Evolutionary conservation across 2,888 invertebrate species (phyloP), one percentile per base, ranked within the genome.

Genomic region (Acleris laterana): DNA sequence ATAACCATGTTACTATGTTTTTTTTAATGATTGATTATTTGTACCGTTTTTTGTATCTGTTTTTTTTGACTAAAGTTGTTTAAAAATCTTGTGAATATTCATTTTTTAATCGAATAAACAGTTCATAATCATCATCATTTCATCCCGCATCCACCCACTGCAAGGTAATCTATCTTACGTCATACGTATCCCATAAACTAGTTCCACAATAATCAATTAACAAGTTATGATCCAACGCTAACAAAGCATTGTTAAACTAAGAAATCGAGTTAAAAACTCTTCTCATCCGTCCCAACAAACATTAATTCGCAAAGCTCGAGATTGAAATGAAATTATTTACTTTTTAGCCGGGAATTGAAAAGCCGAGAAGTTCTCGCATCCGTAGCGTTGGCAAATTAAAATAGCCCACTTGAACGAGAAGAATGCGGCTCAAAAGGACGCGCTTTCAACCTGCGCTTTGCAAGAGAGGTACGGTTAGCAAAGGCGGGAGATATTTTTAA

Each of bases 281-380:
- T 20, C 32, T 44, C 69, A 68, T 72, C 68, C 69, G 68, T 63
- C 63, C 56, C 51, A 28, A 60, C 62, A 60, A 70, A 65, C 64
- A 74, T 77, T 73, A 72, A 69, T 72, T 63, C 63, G 51, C 59
- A 55, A 49, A 61, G 66, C 63, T 58, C 56, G 63, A 50, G 28
- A 72, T 70, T 69, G 68, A 75, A 77, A 77, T 72, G 72, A 70
- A 71, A 74, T 76, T 78, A 69, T 73, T 73, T 74, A 67, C 63
- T 68, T 64, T 74, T 72, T 44, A 52, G 60, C 50, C 69, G 66
- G 72, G 72, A 74, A 68, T 62, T 28, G 49, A 44, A 60, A 55
- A 60, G 17, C 66, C 51, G 42, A 48, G 60, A 28, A 59, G 32
- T 56, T 56, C 16, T 46, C 17, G 46, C 46, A 32, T 9, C 32